Evolutionary conservation across 2,797 vertebrate genomes (phyloP), one percentile per base, ranked within the genome.

Genomic region (Trachurus trachurus): DNA sequence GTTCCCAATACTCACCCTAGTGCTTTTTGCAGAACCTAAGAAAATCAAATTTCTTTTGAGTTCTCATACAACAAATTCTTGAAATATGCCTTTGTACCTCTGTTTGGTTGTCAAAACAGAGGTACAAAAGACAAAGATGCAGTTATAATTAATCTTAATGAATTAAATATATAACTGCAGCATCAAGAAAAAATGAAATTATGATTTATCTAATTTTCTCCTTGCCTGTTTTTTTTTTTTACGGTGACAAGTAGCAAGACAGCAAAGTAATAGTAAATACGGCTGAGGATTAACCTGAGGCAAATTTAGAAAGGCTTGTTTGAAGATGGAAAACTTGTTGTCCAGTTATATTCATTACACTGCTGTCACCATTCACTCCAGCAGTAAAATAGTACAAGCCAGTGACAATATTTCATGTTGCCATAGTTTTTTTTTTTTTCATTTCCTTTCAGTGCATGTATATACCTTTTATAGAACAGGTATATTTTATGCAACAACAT

Each of bases 41-140:
- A 54, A 39, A 68, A 74, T 79, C 21, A 67, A 40, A 76, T 84
- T 78, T 81, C 62, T 39, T 56, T 29, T 82, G 67, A 40, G 57
- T 76, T 73, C 47, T 81, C n/a, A 31, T 54, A 34, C 40, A 65
- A 39, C 70, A 76, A 54, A 72, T 53, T 72, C 39, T 79, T 71
- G 45, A 61, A 81, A 77, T 75, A n/a, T 79, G 59, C 73, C 81
- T 78, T 67, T 65, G 9, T 42, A 16, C 16, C 64, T 0, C 10
- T 13, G 44, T 45, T 65, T 58, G 11, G 12, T 53, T 82, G 40
- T 76, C 6, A 58, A 54, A 49, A 53, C 34, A 57, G n/a, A n/a
- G n/a, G n/a, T n/a, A n/a, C n/a, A n/a, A n/a, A n/a, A 74, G 49
- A 81, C 11, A 71, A 9, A 79, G 15, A 39, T 45, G 17, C 31